Base-by-base conservation (phyloP, 2,113 vertebrate species). In the Microcebus ravelobensis region DNA sequence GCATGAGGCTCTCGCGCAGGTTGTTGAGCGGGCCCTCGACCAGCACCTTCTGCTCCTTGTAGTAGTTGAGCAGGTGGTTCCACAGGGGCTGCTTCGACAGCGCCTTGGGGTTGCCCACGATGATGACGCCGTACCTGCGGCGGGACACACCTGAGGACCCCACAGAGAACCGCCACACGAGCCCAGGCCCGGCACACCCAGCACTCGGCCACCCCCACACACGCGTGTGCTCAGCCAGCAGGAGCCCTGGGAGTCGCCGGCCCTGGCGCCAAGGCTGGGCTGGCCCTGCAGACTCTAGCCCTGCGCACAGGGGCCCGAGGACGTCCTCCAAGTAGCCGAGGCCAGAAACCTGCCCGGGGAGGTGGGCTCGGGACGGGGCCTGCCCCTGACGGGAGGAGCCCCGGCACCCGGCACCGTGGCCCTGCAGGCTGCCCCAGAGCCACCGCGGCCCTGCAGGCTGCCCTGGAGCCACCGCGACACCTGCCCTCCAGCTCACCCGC, bases 1-100 rank as follows among this genome's bases (percentile, higher is more conserved):
- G 99, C 99, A 99, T 99, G 0, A 99, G 99, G 97, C 99, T 99
- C 98, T 99, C 99, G 0, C 99, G 98, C 85, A 99, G 99, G 98
- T 99, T 99, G 97, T 99, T 99, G n/a, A 99, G 99, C 0, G 99
- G 99, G 3, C 99, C 99, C 90, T 99, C 99, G 95, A 99, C 99
- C 45, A 99, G 99, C 6, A 99, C 99, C 97, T 99, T 99, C 98
- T 99, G 99, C 97, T 99, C 99, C 98, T 99, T 99, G 98, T 99
- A 99, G 98, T 99, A 99, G 97, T 99, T 99, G 55, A 99, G 98
- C 96, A 99, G 98, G 98, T 99, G 99, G 96, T 99, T 99, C 99
- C 99, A 99, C 65, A 99, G 99, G 0, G 99, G 99, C 97, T 99
- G 99, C 98, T 99, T 99, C 14, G 99, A 99, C 91, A 99, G 98